A percentile compares a stretch with the other conserved stretches of the same genome.
These are phyloP conservation scores for Candoia aspera DNA, from an alignment of 2,113 vertebrate species.

Conservation along the genomic window DNA sequence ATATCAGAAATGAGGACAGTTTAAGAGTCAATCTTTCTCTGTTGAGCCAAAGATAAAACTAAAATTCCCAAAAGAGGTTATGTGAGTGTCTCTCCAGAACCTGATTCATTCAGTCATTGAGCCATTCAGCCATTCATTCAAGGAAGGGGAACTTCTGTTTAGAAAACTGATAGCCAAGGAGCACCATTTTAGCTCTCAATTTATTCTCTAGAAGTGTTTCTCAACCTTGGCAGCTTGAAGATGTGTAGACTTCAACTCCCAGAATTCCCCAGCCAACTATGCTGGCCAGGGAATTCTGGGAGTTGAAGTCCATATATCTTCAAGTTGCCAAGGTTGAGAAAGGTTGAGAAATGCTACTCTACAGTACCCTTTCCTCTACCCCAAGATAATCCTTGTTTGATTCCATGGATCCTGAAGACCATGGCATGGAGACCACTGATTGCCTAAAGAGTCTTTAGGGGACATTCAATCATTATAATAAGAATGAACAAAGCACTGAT, in stretches of 20 bases:
- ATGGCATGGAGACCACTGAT: not conserved
- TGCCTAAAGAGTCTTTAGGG: not conserved
- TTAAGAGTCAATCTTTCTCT: constrained; percentile 20
- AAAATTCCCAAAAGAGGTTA: not conserved
- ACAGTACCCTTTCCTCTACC: not conserved
- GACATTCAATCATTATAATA: not conserved
- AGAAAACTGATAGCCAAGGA: constrained; percentile 21
- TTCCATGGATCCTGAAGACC: not conserved
- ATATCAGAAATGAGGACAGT: not conserved
- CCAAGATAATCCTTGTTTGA: too few relatives aligned
- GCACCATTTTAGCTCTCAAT: constrained; percentile 25
- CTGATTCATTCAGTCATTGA: not conserved
- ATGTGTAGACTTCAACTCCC: too few relatives aligned
- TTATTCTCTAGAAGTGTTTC: too few relatives aligned
- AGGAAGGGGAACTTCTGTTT: constrained; percentile 36
- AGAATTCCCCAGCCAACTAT: too few relatives aligned
- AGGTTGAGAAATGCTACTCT: not conserved
- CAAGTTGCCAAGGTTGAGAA: too few relatives aligned
- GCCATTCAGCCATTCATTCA: not conserved
- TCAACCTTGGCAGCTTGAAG: too few relatives aligned
- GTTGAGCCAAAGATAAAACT: not conserved
- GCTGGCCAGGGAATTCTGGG: too few relatives aligned
- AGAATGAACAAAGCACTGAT: not conserved
- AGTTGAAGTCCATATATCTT: too few relatives aligned
- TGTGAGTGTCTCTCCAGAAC: not conserved